Evolutionary conservation across 2,797 vertebrate genomes (phyloP).

Genomic region (Pyrocephalus nanus): DNA sequence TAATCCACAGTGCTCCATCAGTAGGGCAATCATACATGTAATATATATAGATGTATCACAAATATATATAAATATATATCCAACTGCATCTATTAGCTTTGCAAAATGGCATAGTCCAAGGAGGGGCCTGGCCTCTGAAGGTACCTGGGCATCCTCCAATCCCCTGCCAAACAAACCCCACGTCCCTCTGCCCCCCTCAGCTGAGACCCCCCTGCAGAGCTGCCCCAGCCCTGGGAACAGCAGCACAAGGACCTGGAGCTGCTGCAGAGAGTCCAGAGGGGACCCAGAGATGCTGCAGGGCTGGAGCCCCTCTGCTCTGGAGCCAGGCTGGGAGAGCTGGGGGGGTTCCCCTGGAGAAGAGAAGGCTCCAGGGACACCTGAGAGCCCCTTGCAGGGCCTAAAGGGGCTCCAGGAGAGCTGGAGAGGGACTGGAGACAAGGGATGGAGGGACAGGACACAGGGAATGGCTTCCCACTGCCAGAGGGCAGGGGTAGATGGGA

Average conservation of each 20-base stretch:
- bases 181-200: not conserved
- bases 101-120: not conserved
- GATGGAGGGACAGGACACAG: not conserved
- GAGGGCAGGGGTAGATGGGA: not conserved
- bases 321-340: not conserved
- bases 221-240: not conserved
- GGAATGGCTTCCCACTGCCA: not conserved
- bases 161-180: not conserved
- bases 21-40: not conserved
- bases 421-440: not conserved
- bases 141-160: not conserved
- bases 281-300: accelerated
- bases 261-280: not conserved
- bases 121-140: not conserved
- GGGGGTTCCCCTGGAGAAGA: not conserved
- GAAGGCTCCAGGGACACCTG: not conserved
- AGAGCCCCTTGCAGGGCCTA: not conserved
- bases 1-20: not conserved
- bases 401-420: not conserved
- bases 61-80: not conserved
- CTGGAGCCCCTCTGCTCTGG: not conserved
- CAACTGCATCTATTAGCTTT: not conserved
- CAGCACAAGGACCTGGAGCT: not conserved
- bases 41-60: not conserved
- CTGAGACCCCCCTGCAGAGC: not conserved